Evolutionary conservation across 1,140 invertebrate genomes (phyloP).

Genomic region (Sinonovacula constricta): DNA sequence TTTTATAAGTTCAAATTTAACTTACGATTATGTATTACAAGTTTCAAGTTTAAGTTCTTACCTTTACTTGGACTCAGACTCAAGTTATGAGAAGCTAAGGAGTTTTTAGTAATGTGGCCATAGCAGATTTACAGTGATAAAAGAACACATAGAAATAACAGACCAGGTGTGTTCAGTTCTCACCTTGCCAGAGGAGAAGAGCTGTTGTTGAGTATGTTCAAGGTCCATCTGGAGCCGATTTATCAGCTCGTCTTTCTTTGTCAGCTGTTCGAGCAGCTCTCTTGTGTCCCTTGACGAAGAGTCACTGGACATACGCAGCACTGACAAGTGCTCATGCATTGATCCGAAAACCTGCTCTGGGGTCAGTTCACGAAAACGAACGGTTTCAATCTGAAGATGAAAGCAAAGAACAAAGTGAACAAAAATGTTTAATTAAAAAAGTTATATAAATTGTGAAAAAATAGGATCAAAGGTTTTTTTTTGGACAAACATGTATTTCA

Average conservation of each 20-base stretch:
- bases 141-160: no score
- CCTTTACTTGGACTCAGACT: not conserved
- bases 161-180: no score
- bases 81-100: not conserved
- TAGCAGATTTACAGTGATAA: no score
- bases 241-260: slow-evolving; percentile 68
- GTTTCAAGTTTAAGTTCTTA: not conserved
- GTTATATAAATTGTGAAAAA: no score
- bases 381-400: slow-evolving; percentile 73
- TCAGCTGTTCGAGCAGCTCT: slow-evolving; percentile 63
- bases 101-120: no score
- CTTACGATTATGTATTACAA: no score
- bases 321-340: slow-evolving; percentile 59
- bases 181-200: slow-evolving; percentile 30
- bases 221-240: slow-evolving; percentile 66
- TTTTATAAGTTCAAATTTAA: no score
- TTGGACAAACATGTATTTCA: no score
- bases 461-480: no score
- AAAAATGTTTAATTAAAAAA: no score
- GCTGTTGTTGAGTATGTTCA: slow-evolving; percentile 15
- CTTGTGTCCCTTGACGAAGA: slow-evolving; percentile 26
- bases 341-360: slow-evolving; percentile 77
- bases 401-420: no score
- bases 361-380: slow-evolving; percentile 73
- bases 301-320: slow-evolving; percentile 54